These are phyloP conservation scores for Cephalopterus ornatus DNA, from an alignment of 2,113 vertebrate species.

Conservation along the genomic window DNA sequence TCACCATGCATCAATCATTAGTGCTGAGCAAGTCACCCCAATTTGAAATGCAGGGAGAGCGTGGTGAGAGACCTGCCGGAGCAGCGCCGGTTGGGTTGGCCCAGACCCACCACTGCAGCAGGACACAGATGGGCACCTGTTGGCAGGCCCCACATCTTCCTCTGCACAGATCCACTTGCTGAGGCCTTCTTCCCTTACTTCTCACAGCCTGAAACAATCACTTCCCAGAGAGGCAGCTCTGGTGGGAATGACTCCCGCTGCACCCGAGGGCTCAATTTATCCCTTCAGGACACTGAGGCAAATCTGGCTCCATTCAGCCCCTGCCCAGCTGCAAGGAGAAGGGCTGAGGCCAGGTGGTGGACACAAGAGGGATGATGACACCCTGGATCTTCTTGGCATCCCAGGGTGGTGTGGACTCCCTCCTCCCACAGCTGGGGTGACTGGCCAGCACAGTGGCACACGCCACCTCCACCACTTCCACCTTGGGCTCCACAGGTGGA, in stretches of 20 bases:
- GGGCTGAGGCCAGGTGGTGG: fast-evolving
- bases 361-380: neutral
- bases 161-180: neutral
- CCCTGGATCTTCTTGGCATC: neutral
- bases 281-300: neutral
- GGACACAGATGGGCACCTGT: neutral
- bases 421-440: neutral
- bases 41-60: neutral
- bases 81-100: neutral
- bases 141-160: neutral
- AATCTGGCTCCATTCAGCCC: neutral
- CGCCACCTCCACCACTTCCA: neutral
- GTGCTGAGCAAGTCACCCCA: neutral
- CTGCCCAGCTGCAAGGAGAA: neutral
- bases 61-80: fast-evolving
- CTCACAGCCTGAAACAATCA: neutral
- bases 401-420: neutral
- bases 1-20: neutral
- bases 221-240: neutral
- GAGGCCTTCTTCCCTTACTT: neutral
- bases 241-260: fast-evolving
- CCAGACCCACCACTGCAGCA: neutral
- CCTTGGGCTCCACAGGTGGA: fast-evolving
- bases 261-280: neutral
- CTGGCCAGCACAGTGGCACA: neutral